Conservation (phyloP, 1,140 invertebrate species). For the Sycophaga agraensis region DNA sequence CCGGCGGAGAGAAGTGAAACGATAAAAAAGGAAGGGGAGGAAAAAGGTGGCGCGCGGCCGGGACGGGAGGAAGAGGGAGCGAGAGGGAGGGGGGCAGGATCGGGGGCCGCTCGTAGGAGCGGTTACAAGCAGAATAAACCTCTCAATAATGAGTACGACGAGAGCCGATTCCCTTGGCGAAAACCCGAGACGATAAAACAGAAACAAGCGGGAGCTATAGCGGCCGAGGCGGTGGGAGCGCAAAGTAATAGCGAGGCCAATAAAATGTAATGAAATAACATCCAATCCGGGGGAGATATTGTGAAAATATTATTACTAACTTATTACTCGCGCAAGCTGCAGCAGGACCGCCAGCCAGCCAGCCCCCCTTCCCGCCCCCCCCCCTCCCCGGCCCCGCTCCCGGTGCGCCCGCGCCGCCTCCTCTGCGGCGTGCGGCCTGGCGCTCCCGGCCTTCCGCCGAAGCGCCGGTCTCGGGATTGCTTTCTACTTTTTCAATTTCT, state of each 20-base stretch:
- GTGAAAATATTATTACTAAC: conserved; percentile 61
- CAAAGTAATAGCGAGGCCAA: conserved; percentile 56
- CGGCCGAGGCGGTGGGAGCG: conserved; percentile 32
- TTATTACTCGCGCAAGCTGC: conserved; percentile 52
- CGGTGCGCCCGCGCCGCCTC: not conserved
- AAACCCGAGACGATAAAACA: conserved; percentile 57
- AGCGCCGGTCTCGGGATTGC: conserved; percentile 4
- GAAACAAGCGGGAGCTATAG: conserved; percentile 38
- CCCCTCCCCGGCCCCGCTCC: not conserved
- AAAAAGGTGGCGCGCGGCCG: not conserved
- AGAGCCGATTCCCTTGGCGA: conserved; percentile 54
- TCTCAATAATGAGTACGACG: conserved; percentile 55
- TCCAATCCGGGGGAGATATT: conserved; percentile 58
- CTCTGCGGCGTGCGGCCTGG: not conserved
- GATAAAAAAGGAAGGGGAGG: conserved; percentile 27
- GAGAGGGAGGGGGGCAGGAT: conserved; percentile 11
- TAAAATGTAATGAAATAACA: conserved; percentile 61
- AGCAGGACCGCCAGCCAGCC: no score
- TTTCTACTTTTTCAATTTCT: conserved; percentile 29
- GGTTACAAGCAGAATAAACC: conserved; percentile 57
- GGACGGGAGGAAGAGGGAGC: not conserved
- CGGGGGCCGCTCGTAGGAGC: conserved; percentile 34
- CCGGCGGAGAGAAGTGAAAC: conserved; percentile 32
- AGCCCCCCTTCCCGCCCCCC: not conserved
- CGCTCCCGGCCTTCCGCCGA: not conserved